Evolutionary conservation across 2,797 vertebrate species (phyloP).

Genomic region (Cuculus canorus): DNA sequence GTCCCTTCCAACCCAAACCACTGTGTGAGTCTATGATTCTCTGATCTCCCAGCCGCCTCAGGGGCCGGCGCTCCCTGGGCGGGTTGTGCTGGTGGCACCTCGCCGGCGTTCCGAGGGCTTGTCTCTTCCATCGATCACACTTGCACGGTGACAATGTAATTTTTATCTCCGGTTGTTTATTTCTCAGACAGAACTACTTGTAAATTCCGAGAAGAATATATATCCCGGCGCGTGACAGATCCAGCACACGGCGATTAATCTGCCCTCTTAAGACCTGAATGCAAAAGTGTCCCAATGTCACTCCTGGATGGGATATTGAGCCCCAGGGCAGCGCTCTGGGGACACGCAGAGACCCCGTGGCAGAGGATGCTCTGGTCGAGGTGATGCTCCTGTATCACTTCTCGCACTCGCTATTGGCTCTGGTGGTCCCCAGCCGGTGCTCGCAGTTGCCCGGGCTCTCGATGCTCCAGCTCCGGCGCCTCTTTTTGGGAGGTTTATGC

Average conservation of each 20-base stretch:
- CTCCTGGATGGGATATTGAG: neutral
- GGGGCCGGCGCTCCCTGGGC: neutral
- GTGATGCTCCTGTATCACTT: neutral
- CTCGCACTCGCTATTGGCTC: neutral
- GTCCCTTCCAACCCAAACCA: no score
- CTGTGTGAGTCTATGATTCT: no score
- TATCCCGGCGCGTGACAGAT: conserved; percentile 76
- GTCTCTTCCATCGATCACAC: conserved; percentile 77
- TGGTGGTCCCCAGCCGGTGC: neutral
- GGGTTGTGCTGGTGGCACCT: neutral
- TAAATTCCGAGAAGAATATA: conserved; percentile 81
- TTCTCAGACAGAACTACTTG: conserved; percentile 82
- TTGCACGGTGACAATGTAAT: conserved; percentile 80
- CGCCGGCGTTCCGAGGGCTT: neutral
- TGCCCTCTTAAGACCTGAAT: conserved; percentile 72
- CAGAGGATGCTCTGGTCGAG: neutral
- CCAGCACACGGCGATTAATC: conserved; percentile 78
- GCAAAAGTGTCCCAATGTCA: conserved; percentile 50
- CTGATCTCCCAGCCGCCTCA: neutral
- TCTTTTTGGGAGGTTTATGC: conserved; percentile 53
- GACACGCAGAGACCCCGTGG: neutral
- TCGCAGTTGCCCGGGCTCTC: neutral
- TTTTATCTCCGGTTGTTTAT: conserved; percentile 83
- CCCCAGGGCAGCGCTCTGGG: neutral
- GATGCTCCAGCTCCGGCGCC: neutral